Conservation (phyloP, 2,113 vertebrate genomes). For the Falco punctatus region DNA sequence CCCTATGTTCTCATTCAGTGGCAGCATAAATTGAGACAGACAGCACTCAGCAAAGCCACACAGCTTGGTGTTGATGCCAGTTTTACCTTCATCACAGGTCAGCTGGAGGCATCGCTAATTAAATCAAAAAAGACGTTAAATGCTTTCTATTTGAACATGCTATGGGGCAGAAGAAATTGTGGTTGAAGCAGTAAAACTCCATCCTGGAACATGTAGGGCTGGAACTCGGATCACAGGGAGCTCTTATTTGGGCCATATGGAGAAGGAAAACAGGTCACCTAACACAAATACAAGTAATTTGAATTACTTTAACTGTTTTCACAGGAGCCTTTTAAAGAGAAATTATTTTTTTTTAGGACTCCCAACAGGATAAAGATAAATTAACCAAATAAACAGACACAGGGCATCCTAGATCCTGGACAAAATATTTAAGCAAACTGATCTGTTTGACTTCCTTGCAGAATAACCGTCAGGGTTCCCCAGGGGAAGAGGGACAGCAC, state of each 20-base stretch:
- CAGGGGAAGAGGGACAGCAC: neutral
- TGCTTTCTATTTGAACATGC: neutral
- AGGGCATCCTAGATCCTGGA: neutral
- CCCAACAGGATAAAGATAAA: neutral
- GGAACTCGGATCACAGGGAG: neutral
- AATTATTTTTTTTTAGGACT: neutral
- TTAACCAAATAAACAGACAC: neutral
- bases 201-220: neutral
- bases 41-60: neutral
- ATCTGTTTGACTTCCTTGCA: neutral
- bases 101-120: neutral
- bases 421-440: neutral
- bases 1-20: neutral
- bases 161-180: neutral
- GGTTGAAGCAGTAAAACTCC: neutral
- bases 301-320: constrained; percentile 33
- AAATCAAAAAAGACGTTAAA: neutral
- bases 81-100: constrained; percentile 1
- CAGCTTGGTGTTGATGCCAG: neutral
- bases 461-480: neutral
- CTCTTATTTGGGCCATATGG: neutral
- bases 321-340: neutral
- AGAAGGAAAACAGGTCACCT: neutral
- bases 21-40: neutral
- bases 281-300: neutral